Base-by-base conservation (phyloP, 2,113 vertebrate species). In the Illadopsis cleaveri region DNA sequence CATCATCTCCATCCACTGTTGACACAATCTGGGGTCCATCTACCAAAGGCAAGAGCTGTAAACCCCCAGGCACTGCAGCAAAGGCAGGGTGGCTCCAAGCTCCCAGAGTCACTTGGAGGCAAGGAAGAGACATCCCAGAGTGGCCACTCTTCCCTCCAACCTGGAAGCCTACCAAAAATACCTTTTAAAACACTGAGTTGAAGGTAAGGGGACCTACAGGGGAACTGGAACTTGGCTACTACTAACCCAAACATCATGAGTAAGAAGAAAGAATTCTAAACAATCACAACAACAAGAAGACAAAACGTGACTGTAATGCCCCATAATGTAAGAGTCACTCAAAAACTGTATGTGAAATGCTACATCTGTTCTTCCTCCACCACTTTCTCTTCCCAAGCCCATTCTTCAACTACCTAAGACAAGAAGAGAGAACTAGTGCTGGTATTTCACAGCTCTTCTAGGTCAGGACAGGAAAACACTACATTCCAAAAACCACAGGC, bases 311-410 rank as follows among this genome's bases (percentile, higher is more conserved):
- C 75, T 68, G 79, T 96, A 96, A 97, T 95, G 96, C 96, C 97
- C 97, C 91, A 21, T 81, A 76, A 64, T 8, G 31, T 93, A 61
- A 90, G 62, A 95, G 57, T 92, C 92, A 87, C 87, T 96, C 70
- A 95, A 94, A 88, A 79, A 90, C 51, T 69, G 8, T 30, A 81
- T 8, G 60, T 91, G 93, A 95, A 95, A 94, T 94, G 94, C 94
- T 97, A 97, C 95, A 96, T 95, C 86, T 93, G 71, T 66, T 93
- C 60, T 89, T 91, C 44, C 35, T 86, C 75, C 2, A 22, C 54
- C 76, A 66, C 64, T 0, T 90, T 76, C 40, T 92, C 86, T 90
- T 93, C 76, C 68, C 89, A 94, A 95, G 69, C 86, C 79, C 54
- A 13, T 65, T 93, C 57, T 70, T 31, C 54, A 61, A 5, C 50